phyloP scores from a whole-genome alignment of 1,140 invertebrate species.

The Cryptotermes secundus region DNA sequence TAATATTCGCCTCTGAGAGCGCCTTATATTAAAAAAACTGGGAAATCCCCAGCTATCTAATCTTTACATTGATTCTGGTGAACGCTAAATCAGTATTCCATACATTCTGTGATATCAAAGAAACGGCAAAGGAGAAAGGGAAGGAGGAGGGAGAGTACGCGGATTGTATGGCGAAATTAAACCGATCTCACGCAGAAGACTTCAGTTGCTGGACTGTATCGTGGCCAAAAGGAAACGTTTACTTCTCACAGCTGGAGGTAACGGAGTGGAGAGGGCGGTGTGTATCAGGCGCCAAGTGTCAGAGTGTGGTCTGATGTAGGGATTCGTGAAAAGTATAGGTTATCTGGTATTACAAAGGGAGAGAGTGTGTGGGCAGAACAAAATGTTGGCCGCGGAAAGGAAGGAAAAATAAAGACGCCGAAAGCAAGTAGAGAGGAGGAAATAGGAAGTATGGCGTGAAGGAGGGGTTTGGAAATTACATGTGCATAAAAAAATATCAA shows the following conservation, averaged over 20 bases:
- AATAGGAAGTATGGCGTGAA: neutral
- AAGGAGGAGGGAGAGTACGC: too few species aligned
- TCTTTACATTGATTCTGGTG: too few species aligned
- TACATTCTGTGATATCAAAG: too few species aligned
- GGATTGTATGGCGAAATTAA: neutral
- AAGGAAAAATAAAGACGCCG: neutral
- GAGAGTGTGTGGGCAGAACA: neutral
- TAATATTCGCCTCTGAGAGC: too few species aligned
- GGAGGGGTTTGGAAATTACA: too few species aligned
- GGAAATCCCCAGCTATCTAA: too few species aligned
- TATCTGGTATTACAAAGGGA: neutral
- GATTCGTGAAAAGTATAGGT: neutral
- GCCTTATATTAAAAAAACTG: too few species aligned
- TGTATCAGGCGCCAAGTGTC: neutral
- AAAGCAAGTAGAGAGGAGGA: neutral
- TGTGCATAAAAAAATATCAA: too few species aligned
- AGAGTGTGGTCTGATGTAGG: neutral
- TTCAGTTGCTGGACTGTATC: neutral
- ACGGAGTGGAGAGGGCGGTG: neutral
- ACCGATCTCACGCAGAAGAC: neutral
- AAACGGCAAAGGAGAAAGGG: too few species aligned
- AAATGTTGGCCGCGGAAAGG: neutral
- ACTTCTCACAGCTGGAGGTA: neutral
- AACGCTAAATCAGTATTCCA: neutral
- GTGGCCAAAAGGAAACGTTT: neutral